Base-by-base conservation (phyloP, 2,113 vertebrate species). In the Chaenocephalus aceratus region DNA sequence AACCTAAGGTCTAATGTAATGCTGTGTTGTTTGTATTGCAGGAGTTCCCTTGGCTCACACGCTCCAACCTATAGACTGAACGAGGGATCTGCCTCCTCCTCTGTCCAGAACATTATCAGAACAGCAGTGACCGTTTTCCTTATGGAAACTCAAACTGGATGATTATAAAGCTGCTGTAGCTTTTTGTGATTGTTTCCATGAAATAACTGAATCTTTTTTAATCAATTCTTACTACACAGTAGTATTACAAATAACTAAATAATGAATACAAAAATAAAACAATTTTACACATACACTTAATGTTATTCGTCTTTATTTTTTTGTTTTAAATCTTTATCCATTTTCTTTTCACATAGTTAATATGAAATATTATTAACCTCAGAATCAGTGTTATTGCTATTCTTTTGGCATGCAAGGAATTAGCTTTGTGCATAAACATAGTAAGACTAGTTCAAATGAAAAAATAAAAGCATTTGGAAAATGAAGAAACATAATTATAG, bases 41-140 rank as follows among this genome's bases (percentile, higher is more conserved):
- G 98, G 98, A 98, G 45, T 99, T 99, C 91, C 97, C 95, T 8
- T 99, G 98, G 98, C 95, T 99, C 86, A 99, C 97, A 6, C 96
- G 94, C 74, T 97, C 98, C 72, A 97, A 96, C 80, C 89, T 99
- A 69, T 99, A 95, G 83, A 69, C 60, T 10, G 11, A 36, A 79
- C 59, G 51, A 75, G 12, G 75, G 46, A 54, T 48, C 36, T 36
- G 2, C n/a, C 14, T 63, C 21, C 36, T 84, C 13, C 41, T 53
- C 41, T 5, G 3, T 79, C 65, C 61, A 52, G 6, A 53, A 46
- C n/a, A 11, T 62, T 13, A 63, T 59, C 79, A 70, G 9, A 59
- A 54, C 49, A 73, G 49, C 79, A 56, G 34, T 45, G 45, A 57
- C 0, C 0, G n/a, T 56, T 79, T 72, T 64, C 48, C 52, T 52